Evolutionary conservation across 2,113 vertebrate genomes (phyloP).

Genomic region (Chaetops frenatus): DNA sequence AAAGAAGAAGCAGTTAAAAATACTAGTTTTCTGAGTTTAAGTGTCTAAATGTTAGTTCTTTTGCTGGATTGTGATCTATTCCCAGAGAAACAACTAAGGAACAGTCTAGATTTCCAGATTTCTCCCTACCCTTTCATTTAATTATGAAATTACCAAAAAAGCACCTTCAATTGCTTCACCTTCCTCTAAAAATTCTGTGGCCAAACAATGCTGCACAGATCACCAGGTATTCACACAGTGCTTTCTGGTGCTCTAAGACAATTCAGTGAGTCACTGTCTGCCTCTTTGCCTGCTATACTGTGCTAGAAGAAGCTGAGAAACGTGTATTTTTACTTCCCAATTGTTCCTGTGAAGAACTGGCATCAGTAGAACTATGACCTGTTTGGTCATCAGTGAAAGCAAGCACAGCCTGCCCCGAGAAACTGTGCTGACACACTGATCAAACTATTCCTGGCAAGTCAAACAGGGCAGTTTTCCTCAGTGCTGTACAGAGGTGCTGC

Average conservation of each 20-base stretch:
- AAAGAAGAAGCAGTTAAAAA: neutral
- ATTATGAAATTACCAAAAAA: neutral
- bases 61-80: neutral
- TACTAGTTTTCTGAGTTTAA: neutral
- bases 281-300: neutral
- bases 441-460: neutral
- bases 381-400: neutral
- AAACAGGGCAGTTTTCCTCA: neutral
- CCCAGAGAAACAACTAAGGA: neutral
- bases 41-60: neutral
- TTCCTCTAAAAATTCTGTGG: neutral
- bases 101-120: neutral
- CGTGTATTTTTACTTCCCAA: neutral
- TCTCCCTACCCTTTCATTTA: neutral
- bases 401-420: neutral
- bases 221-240: neutral
- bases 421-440: neutral
- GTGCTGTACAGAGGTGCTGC: neutral
- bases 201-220: neutral
- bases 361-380: neutral
- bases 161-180: neutral
- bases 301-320: neutral
- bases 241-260: neutral
- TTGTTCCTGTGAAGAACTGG: neutral
- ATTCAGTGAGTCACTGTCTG: neutral